A percentile compares a stretch with the other conserved stretches of the same genome.
These are phyloP conservation scores for Nemoura dubitans DNA, from an alignment of 2,888 invertebrate genomes.

Conservation along the genomic window DNA sequence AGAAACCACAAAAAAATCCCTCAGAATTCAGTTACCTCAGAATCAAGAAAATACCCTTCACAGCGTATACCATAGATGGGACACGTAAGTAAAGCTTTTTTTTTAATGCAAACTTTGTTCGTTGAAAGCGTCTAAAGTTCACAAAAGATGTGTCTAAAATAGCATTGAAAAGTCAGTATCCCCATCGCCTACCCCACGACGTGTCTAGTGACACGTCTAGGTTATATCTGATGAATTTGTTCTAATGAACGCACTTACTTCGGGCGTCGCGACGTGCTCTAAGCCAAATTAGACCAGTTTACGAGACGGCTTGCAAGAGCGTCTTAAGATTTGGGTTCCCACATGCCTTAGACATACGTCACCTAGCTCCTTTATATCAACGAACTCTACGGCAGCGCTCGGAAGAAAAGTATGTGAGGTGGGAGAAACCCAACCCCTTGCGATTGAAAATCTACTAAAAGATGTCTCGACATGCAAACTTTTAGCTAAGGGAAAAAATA, in stretches of 20 bases:
- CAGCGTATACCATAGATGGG: no score
- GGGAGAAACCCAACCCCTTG: no score
- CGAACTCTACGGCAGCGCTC: neutral
- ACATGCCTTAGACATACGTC: neutral
- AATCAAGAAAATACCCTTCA: no score
- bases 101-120: no score
- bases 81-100: no score
- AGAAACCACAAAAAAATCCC: no score
- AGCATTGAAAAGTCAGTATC: neutral
- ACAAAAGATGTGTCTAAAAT: neutral
- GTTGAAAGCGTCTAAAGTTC: neutral
- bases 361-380: neutral
- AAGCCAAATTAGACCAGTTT: slow-evolving; percentile 3
- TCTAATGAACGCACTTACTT: neutral
- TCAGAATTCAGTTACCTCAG: no score
- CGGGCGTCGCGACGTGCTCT: neutral
- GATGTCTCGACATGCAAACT: no score
- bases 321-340: neutral
- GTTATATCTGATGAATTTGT: neutral
- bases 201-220: neutral
- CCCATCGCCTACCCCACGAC: neutral
- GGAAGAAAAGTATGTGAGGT: neutral
- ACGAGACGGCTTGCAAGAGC: neutral
- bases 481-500: no score
- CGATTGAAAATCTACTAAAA: no score